Evolutionary conservation across 2,888 invertebrate species (phyloP).

Genomic region (Sicus ferrugineus): DNA sequence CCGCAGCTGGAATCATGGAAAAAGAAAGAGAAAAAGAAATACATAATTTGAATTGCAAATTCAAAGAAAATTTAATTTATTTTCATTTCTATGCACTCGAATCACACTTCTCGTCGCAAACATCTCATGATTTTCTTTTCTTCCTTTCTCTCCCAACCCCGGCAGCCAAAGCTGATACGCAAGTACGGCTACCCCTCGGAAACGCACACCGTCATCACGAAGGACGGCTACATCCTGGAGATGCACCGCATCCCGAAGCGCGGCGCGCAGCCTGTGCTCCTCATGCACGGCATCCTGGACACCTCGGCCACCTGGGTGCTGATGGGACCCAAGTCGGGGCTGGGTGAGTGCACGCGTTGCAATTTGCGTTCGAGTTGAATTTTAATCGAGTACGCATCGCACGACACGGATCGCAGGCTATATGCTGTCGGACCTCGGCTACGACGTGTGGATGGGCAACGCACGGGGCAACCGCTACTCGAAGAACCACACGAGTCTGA

Average conservation of each 20-base stretch:
- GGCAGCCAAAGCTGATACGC: slow-evolving; percentile 69
- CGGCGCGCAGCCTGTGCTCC: slow-evolving; percentile 66
- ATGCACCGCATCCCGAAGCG: slow-evolving; percentile 77
- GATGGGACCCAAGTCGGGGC: slow-evolving; percentile 73
- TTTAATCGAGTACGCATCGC: slow-evolving; percentile 20
- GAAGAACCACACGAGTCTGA: slow-evolving; percentile 60
- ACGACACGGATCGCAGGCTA: slow-evolving; percentile 57
- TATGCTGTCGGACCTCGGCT: slow-evolving; percentile 61
- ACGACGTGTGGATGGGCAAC: slow-evolving; percentile 65
- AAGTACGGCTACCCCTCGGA: slow-evolving; percentile 75
- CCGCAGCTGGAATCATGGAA: not conserved
- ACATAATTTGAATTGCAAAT: not conserved
- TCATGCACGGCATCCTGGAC: slow-evolving; percentile 78
- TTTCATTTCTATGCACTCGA: not conserved
- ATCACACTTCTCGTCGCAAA: not conserved
- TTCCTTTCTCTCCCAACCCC: slow-evolving; percentile 30
- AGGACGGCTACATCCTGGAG: slow-evolving; percentile 80
- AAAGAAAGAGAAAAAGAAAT: not conserved
- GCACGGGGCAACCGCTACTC: slow-evolving; percentile 64
- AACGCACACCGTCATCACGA: slow-evolving; percentile 73
- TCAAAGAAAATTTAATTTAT: not conserved
- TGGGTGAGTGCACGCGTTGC: slow-evolving; percentile 66
- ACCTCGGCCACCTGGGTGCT: slow-evolving; percentile 79
- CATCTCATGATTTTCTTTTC: not conserved
- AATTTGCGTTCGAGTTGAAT: not conserved